These are phyloP conservation scores for Zygothrica quintamaculata DNA, from an alignment of 2,888 invertebrate species.

Conservation along the genomic window DNA sequence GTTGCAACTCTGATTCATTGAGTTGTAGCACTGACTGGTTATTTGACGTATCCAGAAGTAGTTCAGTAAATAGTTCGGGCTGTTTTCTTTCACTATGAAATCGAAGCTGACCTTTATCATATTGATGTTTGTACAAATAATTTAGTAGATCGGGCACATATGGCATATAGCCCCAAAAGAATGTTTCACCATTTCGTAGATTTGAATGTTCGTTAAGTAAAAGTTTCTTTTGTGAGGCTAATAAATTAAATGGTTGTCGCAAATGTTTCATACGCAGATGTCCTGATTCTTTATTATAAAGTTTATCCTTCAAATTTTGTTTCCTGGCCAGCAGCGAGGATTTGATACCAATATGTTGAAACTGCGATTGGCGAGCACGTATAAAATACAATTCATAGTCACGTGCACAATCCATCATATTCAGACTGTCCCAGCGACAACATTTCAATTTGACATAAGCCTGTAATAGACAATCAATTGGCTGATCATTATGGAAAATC, in stretches of 20 bases:
- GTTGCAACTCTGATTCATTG: background rate
- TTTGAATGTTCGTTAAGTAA: background rate
- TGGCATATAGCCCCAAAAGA: slow-evolving; percentile 65
- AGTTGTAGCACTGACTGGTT: background rate
- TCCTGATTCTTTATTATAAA: background rate
- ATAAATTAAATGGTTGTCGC: slow-evolving; percentile 39
- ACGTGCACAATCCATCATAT: slow-evolving; percentile 15
- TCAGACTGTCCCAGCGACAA: slow-evolving; percentile 44
- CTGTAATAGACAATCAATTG: slow-evolving; percentile 62
- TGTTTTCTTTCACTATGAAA: slow-evolving; percentile 3
- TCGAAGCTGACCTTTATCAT: slow-evolving; percentile 13
- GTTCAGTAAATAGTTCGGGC: slow-evolving; percentile 15
- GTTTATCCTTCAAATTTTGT: slow-evolving; percentile 23
- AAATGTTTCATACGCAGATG: slow-evolving; percentile 42
- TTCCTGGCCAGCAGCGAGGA: slow-evolving; percentile 47
- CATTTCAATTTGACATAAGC: slow-evolving; percentile 40
- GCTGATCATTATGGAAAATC: slow-evolving; percentile 53
- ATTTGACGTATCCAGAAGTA: slow-evolving; percentile 24
- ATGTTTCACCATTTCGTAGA: slow-evolving; percentile 40
- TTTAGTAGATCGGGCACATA: slow-evolving; percentile 26
- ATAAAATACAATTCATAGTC: slow-evolving; percentile 20
- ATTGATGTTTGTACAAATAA: slow-evolving; percentile 19
- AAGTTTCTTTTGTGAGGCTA: slow-evolving; percentile 23
- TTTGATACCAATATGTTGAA: slow-evolving; percentile 40
- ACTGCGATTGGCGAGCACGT: slow-evolving; percentile 42